Conservation (phyloP, 2,888 invertebrate species). For the Polyommatus icarus region DNA sequence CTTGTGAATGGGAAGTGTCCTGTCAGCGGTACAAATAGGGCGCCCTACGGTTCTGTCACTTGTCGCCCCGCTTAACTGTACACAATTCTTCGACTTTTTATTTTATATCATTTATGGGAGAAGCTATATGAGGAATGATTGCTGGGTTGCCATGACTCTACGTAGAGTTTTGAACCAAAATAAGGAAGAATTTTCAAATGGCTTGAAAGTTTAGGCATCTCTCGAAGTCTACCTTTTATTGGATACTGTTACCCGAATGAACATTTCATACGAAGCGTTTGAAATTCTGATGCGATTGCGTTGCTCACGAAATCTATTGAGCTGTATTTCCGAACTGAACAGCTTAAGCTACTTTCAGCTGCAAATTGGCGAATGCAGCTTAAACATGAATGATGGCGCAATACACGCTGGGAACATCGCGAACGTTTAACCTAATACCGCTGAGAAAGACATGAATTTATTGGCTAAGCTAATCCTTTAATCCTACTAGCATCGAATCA, state of each 20-base stretch:
- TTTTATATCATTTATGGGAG: slow-evolving; percentile 35
- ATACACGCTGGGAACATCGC: not conserved
- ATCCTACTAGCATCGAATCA: not conserved
- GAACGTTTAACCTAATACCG: not conserved
- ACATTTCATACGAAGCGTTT: not conserved
- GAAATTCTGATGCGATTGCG: not conserved
- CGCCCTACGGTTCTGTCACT: slow-evolving; percentile 50
- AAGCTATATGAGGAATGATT: not conserved
- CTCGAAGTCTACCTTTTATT: not conserved
- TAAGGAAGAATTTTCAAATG: not conserved
- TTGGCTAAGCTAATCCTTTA: not conserved
- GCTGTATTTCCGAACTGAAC: not conserved
- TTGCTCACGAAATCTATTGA: not conserved
- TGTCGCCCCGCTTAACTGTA: slow-evolving; percentile 50
- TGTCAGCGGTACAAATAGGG: slow-evolving; percentile 36
- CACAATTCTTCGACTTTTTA: slow-evolving; percentile 42
- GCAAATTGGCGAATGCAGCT: not conserved
- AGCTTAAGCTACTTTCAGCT: not conserved
- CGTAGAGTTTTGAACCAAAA: not conserved
- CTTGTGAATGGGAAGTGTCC: slow-evolving; percentile 36
- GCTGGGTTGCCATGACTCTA: slow-evolving; percentile 1
- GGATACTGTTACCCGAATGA: not conserved
- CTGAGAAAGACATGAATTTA: not conserved
- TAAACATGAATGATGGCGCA: not conserved
- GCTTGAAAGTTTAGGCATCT: not conserved